Evolutionary conservation across 2,113 vertebrate genomes (phyloP).

Genomic region (Elephas maximus): DNA sequence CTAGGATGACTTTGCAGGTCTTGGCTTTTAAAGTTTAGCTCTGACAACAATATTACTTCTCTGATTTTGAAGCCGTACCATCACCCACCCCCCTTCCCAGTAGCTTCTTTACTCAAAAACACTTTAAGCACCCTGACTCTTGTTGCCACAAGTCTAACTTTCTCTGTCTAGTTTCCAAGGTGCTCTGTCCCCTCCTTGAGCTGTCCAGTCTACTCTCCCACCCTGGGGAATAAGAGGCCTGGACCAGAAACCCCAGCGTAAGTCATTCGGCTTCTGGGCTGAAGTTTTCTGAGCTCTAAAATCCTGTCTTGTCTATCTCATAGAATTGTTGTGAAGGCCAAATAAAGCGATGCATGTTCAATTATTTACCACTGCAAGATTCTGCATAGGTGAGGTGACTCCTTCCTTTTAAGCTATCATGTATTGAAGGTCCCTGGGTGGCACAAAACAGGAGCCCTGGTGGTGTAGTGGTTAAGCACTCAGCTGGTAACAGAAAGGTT

Average conservation of each 20-base stretch:
- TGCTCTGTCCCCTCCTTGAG: not conserved
- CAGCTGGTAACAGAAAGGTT: not conserved
- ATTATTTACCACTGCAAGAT: not conserved
- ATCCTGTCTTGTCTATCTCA: not conserved
- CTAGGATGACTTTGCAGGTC: not conserved
- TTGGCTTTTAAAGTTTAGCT: conserved; percentile 27
- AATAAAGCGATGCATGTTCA: not conserved
- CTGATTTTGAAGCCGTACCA: not conserved
- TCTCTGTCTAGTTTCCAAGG: not conserved
- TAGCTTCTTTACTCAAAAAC: not conserved
- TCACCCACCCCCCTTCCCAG: accelerated
- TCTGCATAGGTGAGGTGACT: not conserved
- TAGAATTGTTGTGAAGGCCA: not conserved
- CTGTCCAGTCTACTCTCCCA: not conserved
- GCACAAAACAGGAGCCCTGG: not conserved
- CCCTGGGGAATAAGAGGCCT: not conserved
- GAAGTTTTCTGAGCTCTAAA: not conserved
- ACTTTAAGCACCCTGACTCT: not conserved
- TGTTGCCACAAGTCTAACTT: not conserved
- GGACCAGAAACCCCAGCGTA: not conserved
- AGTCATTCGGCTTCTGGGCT: not conserved
- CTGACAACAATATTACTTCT: not conserved
- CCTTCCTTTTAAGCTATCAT: not conserved
- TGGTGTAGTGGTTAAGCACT: not conserved
- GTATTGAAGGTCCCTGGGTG: not conserved